Conservation (phyloP, 2,888 invertebrate species). For the Patella caerulea region DNA sequence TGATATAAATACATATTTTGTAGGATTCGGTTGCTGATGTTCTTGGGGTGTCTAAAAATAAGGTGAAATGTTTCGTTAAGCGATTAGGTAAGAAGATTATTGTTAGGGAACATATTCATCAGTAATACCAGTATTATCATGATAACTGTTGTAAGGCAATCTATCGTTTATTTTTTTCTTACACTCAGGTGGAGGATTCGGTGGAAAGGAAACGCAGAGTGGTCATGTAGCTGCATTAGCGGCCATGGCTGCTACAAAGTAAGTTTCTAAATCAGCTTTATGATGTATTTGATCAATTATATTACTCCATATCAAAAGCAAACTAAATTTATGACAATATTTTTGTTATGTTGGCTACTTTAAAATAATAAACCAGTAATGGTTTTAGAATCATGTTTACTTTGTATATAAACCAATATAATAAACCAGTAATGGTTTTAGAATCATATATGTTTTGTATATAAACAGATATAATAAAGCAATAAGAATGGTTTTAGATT, state of each 20-base stretch:
- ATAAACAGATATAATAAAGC: not conserved
- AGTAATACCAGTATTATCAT: not conserved
- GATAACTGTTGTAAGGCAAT: not conserved
- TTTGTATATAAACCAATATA: too few relatives aligned
- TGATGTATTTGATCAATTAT: too few relatives aligned
- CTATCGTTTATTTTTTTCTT: not conserved
- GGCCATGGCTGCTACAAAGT: conserved; percentile 82
- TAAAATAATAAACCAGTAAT: too few relatives aligned
- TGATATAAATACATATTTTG: conserved; percentile 42
- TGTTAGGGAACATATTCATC: not conserved
- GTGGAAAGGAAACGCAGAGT: conserved; percentile 90
- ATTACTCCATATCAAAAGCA: too few relatives aligned
- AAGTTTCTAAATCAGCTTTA: conserved; percentile 10
- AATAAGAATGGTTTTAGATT: not conserved
- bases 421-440: too few relatives aligned
- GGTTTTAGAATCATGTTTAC: too few relatives aligned
- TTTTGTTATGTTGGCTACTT: too few relatives aligned
- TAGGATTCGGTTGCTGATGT: conserved; percentile 81
- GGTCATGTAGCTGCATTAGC: conserved; percentile 81
- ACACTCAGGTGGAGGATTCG: conserved; percentile 86
- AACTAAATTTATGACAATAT: too few relatives aligned
- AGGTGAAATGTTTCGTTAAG: conserved; percentile 83
- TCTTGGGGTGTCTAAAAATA: conserved; percentile 79
- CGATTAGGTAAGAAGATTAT: conserved; percentile 74
- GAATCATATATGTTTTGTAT: too few relatives aligned